These are phyloP conservation scores for Pristis pectinata DNA, from an alignment of 2,797 vertebrate species.

Conservation along the genomic window DNA sequence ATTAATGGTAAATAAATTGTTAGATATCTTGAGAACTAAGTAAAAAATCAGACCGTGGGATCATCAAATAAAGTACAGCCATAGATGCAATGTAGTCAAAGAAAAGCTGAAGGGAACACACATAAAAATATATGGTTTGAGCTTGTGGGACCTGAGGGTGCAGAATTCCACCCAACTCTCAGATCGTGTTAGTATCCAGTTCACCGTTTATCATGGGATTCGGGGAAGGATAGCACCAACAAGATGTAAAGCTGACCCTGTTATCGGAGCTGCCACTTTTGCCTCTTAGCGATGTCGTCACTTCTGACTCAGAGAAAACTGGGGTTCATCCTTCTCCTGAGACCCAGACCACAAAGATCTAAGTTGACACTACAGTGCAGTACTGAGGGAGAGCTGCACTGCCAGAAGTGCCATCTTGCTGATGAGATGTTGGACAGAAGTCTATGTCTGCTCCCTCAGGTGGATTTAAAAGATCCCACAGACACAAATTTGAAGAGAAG, in stretches of 20 bases:
- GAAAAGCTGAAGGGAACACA: background rate
- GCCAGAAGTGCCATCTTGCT: too few species aligned
- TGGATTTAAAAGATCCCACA: too few species aligned
- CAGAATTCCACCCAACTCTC: background rate
- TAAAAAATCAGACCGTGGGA: background rate
- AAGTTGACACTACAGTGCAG: too few species aligned
- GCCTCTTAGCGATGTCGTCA: too few species aligned
- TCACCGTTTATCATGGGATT: background rate
- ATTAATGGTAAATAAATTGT: slow-evolving; percentile 2
- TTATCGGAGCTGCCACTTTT: background rate
- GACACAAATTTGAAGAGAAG: too few species aligned
- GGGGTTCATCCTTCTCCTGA: too few species aligned
- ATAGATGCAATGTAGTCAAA: background rate
- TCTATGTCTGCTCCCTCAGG: too few species aligned
- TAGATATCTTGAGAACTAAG: background rate
- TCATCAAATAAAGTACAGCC: background rate
- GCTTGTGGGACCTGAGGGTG: background rate
- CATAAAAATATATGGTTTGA: background rate
- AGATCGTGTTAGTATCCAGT: background rate
- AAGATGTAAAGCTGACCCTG: background rate
- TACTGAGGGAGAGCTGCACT: too few species aligned
- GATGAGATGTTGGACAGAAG: too few species aligned
- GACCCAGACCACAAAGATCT: too few species aligned
- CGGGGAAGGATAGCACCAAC: background rate
- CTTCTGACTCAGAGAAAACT: too few species aligned